Evolutionary conservation across 2,888 invertebrate species (phyloP), one percentile per base, ranked within the genome.

Genomic region (Nymphalis polychloros): DNA sequence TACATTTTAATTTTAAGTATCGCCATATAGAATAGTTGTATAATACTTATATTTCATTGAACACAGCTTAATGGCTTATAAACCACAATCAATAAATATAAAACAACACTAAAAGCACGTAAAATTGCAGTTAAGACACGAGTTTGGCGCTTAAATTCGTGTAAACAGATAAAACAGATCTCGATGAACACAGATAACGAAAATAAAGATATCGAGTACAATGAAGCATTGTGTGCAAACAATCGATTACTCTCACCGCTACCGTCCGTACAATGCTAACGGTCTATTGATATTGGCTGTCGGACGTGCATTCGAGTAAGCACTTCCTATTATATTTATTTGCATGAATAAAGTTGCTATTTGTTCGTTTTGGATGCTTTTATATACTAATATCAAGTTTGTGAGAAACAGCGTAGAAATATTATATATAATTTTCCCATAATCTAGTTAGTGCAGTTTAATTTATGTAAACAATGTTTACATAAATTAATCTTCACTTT

Each of bases 181-280:
- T 46, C 59, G 46, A 23, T 27, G 23, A 23, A n/a, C 49, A 57
- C 49, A 65, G 59, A 59, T 63, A 68, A 60, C 27, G 35, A 46
- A 66, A 46, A 61, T 55, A 64, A 52, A 63, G 62, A 53, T 62
- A 49, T 66, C 50, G 55, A 27, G 8, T 20, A 72, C 65, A 72
- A 72, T 72, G 63, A 60, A 49, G 60, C 60, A 73, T 72, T 73
- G 71, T 73, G 48, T 59, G 62, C 48, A 41, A 63, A 73, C 68
- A 72, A 73, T 72, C 69, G 73, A 71, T 67, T 63, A 63, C 68
- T 71, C 70, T 73, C 68, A 60, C 67, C 70, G 49, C 62, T 63
- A 67, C 63, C 53, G 53, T 48, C 61, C 35, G 63, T 46, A 41
- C 41, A 46, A 49, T 53, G n/a, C 47, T 68, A 65, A 65, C 65